Conservation (phyloP, 2,113 vertebrate species). For the Tachycineta bicolor region DNA sequence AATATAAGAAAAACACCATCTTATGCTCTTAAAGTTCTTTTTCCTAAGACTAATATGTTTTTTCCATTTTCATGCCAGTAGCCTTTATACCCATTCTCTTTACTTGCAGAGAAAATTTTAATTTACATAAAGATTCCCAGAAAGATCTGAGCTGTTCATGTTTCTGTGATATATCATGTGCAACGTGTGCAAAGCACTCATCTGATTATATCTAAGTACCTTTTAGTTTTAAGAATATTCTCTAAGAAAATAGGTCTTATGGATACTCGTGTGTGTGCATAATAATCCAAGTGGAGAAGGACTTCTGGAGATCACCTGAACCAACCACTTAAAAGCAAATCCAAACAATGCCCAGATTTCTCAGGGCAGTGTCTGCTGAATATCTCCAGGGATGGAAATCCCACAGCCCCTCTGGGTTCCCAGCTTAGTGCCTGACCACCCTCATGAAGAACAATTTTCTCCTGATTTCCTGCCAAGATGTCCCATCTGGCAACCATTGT, state of each 20-base stretch:
- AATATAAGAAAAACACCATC: neutral
- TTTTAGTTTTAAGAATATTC: neutral
- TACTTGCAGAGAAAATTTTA: neutral
- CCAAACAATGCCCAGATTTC: neutral
- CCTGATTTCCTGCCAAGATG: neutral
- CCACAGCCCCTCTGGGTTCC: neutral
- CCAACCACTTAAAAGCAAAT: neutral
- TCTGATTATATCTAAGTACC: neutral
- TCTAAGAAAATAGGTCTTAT: neutral
- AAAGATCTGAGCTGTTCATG: neutral
- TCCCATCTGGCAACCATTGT: neutral
- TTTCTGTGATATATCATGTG: neutral
- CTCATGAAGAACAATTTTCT: neutral
- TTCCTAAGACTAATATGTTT: neutral
- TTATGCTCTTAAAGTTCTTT: neutral
- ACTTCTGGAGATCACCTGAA: neutral
- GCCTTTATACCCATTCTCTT: neutral
- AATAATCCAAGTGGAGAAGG: neutral
- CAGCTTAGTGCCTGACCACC: neutral
- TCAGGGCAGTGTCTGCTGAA: neutral
- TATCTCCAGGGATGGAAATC: neutral
- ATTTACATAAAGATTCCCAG: neutral
- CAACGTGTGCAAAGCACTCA: neutral
- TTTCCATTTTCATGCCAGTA: neutral
- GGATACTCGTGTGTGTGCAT: neutral